Percentiles rank a stretch among this genome's conserved stretches.
Evolutionary conservation across 1,140 invertebrate genomes (phyloP).

Genomic region (Drosophila bipectinata): DNA sequence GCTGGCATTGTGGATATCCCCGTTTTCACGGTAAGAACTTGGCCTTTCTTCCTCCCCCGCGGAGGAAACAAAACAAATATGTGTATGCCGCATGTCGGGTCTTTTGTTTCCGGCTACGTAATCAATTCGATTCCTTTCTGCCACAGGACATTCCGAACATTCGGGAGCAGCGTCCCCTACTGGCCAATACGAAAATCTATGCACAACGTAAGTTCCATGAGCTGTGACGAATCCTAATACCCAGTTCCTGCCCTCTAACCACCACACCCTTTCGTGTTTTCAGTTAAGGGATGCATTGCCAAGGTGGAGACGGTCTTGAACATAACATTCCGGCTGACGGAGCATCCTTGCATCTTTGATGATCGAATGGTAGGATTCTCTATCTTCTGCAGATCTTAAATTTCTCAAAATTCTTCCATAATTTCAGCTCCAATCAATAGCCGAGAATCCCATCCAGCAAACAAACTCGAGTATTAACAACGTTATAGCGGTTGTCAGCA

Average conservation of each 20-base stretch:
- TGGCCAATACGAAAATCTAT: conserved; percentile 69
- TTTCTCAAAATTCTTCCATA: too few species aligned
- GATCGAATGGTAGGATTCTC: conserved; percentile 37
- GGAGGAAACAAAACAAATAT: conserved; percentile 28
- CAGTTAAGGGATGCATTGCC: conserved; percentile 50
- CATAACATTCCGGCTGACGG: conserved; percentile 59
- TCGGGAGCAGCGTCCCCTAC: conserved; percentile 64
- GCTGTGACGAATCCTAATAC: conserved; percentile 41
- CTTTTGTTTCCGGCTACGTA: conserved; percentile 7
- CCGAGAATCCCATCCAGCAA: conserved; percentile 16
- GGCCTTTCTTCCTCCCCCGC: conserved; percentile 5
- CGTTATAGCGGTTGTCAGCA: conserved; percentile 1
- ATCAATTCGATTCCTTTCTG: conserved; percentile 8
- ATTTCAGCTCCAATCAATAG: conserved; percentile 48
- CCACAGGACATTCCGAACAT: conserved; percentile 44
- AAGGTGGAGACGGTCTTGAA: conserved; percentile 45
- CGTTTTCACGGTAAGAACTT: conserved; percentile 58
- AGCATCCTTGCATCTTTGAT: conserved; percentile 65
- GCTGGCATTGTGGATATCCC: conserved; percentile 63
- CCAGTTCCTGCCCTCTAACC: background rate
- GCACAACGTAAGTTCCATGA: conserved; percentile 75
- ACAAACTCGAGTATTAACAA: conserved; percentile 49
- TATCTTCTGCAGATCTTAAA: too few species aligned
- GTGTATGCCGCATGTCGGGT: conserved; percentile 10
- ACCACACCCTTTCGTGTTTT: conserved; percentile 1